Percentiles rank a stretch among this genome's conserved stretches.
phyloP scores from a whole-genome alignment of 2,888 invertebrate genomes.

The Globia sparganii region DNA sequence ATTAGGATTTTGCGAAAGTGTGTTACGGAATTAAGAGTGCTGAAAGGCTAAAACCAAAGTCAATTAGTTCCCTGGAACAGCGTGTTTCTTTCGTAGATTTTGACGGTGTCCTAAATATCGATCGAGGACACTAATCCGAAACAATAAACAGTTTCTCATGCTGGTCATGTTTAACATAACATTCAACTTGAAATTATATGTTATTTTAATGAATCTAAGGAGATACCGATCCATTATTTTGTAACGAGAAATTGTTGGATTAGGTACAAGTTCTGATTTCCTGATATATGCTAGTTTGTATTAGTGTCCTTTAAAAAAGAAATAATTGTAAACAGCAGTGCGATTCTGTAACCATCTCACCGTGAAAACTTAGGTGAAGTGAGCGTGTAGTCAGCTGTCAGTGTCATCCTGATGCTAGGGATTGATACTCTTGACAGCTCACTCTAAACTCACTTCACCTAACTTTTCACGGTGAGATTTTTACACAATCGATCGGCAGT shows the following conservation, averaged over 20 bases:
- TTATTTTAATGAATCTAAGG: not conserved
- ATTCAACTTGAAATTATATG: constrained; percentile 3
- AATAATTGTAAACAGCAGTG: not conserved
- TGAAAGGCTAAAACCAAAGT: not conserved
- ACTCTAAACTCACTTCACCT: no score
- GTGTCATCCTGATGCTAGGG: no score
- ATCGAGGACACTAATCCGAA: constrained; percentile 13
- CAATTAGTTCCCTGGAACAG: constrained; percentile 10
- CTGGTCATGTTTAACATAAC: constrained; percentile 55
- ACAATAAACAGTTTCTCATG: constrained; percentile 28
- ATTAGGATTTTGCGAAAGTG: not conserved
- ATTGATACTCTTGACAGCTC: no score
- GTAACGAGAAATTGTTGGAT: not conserved
- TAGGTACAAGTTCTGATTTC: not conserved
- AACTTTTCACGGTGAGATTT: no score
- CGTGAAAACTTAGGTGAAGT: no score
- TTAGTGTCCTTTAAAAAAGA: constrained; percentile 32
- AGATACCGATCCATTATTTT: not conserved
- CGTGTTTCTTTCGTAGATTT: constrained; percentile 27
- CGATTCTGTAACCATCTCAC: no score
- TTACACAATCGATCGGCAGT: no score
- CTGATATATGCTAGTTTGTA: not conserved
- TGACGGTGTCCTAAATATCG: constrained; percentile 1
- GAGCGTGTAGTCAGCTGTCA: no score
- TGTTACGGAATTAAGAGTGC: not conserved